Evolutionary conservation across 1,140 invertebrate species (phyloP), one percentile per base, ranked within the genome.

Genomic region (Andrena cerasifolii): DNA sequence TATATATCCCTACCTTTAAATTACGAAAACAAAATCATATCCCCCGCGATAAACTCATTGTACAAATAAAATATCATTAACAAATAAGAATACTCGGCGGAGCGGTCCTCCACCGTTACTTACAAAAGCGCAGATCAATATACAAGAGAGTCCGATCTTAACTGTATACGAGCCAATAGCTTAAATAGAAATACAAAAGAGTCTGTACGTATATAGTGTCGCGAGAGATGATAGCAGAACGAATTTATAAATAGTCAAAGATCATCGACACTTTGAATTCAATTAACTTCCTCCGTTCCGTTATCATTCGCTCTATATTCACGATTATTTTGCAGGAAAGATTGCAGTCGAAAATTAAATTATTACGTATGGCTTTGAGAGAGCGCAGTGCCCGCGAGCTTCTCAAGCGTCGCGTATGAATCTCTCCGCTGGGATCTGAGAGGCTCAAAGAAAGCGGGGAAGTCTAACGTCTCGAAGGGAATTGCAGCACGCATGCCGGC

Each of bases 21-120:
- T 59, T 59, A 49, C 24, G 14, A 47, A 68, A 59, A n/a, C 67
- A 75, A 75, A 75, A 2, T 28, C 68, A 74, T 54, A 66, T 66
- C 31, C n/a, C 56, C 5, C n/a, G 8, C 16, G 33, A 58, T 33
- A 56, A 56, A 67, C n/a, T 45, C 62, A 75, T 54, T 58, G 10
- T 73, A 73, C 24, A 73, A 74, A 76, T 59, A 76, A 31, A 76
- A 54, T 47, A 59, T 67, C 14, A 58, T 68, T 31, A 68, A 76
- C 43, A 58, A 68, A 76, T 76, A 68, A 68, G 45, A 58, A 68
- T 68, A 40, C 21, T 59, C 26, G 43, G 7, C 24, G 68, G 40
- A 76, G 45, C 47, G 68, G 47, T 68, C 2, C 12, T 33, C 12
- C n/a, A n/a, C n/a, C 21, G 31, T 40, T 28, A 59, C 21, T 18